These are phyloP conservation scores for Gambusia affinis DNA, from an alignment of 2,113 vertebrate species.

Conservation along the genomic window DNA sequence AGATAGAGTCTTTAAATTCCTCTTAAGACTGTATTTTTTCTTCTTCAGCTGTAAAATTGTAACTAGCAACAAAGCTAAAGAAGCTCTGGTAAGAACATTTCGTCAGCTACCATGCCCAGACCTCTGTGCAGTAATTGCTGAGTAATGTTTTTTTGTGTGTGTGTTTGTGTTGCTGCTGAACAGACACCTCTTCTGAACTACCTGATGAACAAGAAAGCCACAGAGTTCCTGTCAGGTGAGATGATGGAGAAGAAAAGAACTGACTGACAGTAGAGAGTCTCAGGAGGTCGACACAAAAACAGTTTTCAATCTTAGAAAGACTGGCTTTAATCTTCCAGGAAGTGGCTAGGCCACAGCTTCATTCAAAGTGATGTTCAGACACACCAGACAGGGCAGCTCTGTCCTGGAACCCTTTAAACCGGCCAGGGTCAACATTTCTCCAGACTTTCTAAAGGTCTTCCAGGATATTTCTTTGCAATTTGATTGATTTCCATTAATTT, in stretches of 20 bases:
- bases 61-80: not conserved
- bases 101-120: not conserved
- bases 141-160: not conserved
- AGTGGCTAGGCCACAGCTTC: no score
- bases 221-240: not conserved
- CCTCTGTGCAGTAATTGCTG: not conserved
- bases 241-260: not conserved
- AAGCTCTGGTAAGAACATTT: not conserved
- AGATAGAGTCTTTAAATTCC: not conserved
- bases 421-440: no score
- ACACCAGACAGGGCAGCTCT: no score
- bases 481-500: no score
- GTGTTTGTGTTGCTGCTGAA: not conserved
- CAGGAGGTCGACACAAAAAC: no score
- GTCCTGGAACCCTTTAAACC: no score
- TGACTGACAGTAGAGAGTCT: not conserved
- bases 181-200: not conserved
- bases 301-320: no score
- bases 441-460: no score
- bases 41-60: not conserved
- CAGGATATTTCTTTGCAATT: no score
- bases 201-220: not conserved
- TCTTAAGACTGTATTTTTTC: not conserved
- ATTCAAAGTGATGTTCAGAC: no score
- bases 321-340: no score